Evolutionary conservation across 2,113 vertebrate genomes (phyloP), one percentile per base, ranked within the genome.

Genomic region (Mustela lutreola): DNA sequence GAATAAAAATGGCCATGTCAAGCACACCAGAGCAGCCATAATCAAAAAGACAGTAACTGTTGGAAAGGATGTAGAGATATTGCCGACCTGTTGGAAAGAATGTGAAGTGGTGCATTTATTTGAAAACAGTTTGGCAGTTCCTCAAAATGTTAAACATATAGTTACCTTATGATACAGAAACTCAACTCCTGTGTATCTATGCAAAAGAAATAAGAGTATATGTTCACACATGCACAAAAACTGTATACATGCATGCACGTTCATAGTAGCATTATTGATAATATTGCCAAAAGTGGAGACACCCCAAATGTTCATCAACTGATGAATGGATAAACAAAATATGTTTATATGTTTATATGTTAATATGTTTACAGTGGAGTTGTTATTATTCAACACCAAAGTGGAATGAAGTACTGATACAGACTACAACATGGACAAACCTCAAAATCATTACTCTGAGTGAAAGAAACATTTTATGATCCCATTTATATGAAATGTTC

Each of bases 381-480:
- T 89, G 36, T 73, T 31, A 31, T 96, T 84, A 84, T 36, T 89
- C 12, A 78, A 50, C 31, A 96, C 78, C 45, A 60, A 93, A 84
- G 45, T 48, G 48, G 48, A 67, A 48, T 50, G 5, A 75, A 95
- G 28, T 60, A 42, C 45, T 33, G 21, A 24, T 45, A 70, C 36
- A 70, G 9, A 33, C 11, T 33, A 73, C 33, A 79, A 82, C 18
- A 76, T 28, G 5, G 45, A n/a, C n/a, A 16, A 63, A 50, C 28
- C 58, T 73, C 42, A 82, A 93, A 81, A 76, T 82, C 19, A 53
- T 62, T 50, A n/a, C 24, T 33, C 11, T 24, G 65, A 83, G 26
- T 65, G 14, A 65, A 82, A 92, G 15, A 82, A 82, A 12, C 36
- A 92, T 56, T 56, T 56, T 53, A 53, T 53, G 50, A 53, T 4